Base-by-base conservation (phyloP, 1,140 invertebrate genomes). In the Drosophila funebris region DNA sequence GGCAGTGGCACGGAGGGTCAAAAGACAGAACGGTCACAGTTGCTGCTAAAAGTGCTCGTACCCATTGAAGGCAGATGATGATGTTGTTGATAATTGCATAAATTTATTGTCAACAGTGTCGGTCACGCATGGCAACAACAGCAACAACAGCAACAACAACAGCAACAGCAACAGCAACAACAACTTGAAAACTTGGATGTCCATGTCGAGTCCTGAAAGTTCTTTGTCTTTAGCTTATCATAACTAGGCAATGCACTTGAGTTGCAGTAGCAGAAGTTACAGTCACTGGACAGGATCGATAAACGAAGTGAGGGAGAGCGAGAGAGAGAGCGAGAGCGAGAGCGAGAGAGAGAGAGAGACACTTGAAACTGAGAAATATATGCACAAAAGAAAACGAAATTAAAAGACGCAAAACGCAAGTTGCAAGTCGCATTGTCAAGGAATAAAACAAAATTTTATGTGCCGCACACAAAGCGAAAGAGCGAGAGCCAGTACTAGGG, bases 331-430 rank as follows among this genome's bases (percentile, higher is more conserved):
- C 31, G 60, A 37, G 31, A 20, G 52, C 18, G 22, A 31, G 20
- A 31, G 57, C 41, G 8, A 36, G 52, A 58, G 3, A 43, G 36
- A 46, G 43, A 46, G 56, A 53, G 18, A 43, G 37, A 60, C 22
- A 24, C n/a, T n/a, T n/a, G n/a, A n/a, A 76, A 85, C 76, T 80
- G 68, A 60, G 56, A 70, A 82, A 75, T 82, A 69, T 73, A 50
- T 43, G 73, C 71, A 43, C 14, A 82, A 78, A 83, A 78, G 83
- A 82, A 87, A 87, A 88, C 74, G 82, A 85, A 85, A 85, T 85
- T 87, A 82, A 78, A 87, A 82, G 57, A 87, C 77, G 77, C 61
- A 83, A 83, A n/a, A n/a, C n/a, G n/a, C 41, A 44, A 20, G 41
- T 22, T 13, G 44, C 44, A 11, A 62, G 29, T 56, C 50, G 70